These are phyloP conservation scores for Aporrectodea caliginosa DNA, from an alignment of 1,140 invertebrate genomes.

Conservation along the genomic window DNA sequence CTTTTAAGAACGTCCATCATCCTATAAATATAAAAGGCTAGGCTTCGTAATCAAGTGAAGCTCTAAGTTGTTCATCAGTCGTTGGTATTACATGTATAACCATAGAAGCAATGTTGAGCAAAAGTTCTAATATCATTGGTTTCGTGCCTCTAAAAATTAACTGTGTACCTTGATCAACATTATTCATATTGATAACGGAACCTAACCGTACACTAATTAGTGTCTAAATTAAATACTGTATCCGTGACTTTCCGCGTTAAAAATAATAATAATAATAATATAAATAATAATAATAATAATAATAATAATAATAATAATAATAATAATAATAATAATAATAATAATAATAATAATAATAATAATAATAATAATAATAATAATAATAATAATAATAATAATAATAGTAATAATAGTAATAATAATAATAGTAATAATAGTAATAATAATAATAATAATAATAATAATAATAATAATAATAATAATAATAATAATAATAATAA, in stretches of 20 bases:
- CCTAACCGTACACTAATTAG: too few species aligned
- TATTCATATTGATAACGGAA: too few species aligned
- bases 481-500: background rate
- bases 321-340: background rate
- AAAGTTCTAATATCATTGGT: slow-evolving; percentile 4
- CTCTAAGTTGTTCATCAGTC: too few species aligned
- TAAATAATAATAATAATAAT: slow-evolving; percentile 3
- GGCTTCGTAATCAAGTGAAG: too few species aligned
- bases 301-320: slow-evolving; percentile 8
- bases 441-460: background rate
- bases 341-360: background rate
- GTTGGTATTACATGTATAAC: background rate
- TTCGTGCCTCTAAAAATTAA: background rate
- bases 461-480: background rate
- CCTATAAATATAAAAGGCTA: too few species aligned
- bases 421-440: background rate
- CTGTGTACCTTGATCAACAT: background rate
- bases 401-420: background rate
- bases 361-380: background rate
- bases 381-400: background rate
- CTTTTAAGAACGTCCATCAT: too few species aligned
- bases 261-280: slow-evolving; percentile 5
- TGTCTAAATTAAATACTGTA: background rate
- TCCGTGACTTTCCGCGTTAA: background rate
- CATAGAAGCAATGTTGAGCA: background rate